Base-by-base conservation (phyloP, 2,888 invertebrate genomes). In the Altica lythri region DNA sequence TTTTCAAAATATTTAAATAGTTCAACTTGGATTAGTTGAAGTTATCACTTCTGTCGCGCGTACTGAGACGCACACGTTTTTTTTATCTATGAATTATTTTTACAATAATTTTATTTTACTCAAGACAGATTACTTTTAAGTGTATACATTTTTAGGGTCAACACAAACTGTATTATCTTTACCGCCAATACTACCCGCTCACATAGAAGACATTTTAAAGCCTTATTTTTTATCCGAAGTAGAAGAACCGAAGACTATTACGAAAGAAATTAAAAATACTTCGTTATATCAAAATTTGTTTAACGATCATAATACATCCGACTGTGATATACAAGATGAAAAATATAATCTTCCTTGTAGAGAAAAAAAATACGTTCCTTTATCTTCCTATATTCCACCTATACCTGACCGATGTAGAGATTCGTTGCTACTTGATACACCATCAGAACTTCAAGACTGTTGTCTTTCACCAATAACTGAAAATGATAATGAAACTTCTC, bases 91-190 rank as follows among this genome's bases (percentile, higher is more conserved):
- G n/a, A n/a, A n/a, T n/a, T n/a, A n/a, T n/a, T n/a, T n/a, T n/a
- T n/a, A n/a, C n/a, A n/a, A n/a, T n/a, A n/a, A n/a, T n/a, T n/a
- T n/a, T n/a, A n/a, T n/a, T n/a, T n/a, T n/a, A n/a, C n/a, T n/a
- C n/a, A n/a, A n/a, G n/a, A n/a, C n/a, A n/a, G n/a, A n/a, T n/a
- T n/a, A n/a, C n/a, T n/a, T n/a, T n/a, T n/a, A n/a, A n/a, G n/a
- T n/a, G n/a, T n/a, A n/a, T n/a, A n/a, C n/a, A n/a, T 34, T 34
- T n/a, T 30, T 67, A 86, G 86, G 79, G 73, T 82, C 81, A 77
- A 80, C 82, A 30, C 88, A 88, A 75, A 88, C 88, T 18, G 73
- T 81, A 52, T 76, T 88, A 58, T 81, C 85, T 18, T 72, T 88
- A 54, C 86, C 88, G 45, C 80, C 83, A 14, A 74, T 79, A 63